Evolutionary conservation across 2,797 vertebrate genomes (phyloP).

Genomic region (Pseudotriccus pelzelni): DNA sequence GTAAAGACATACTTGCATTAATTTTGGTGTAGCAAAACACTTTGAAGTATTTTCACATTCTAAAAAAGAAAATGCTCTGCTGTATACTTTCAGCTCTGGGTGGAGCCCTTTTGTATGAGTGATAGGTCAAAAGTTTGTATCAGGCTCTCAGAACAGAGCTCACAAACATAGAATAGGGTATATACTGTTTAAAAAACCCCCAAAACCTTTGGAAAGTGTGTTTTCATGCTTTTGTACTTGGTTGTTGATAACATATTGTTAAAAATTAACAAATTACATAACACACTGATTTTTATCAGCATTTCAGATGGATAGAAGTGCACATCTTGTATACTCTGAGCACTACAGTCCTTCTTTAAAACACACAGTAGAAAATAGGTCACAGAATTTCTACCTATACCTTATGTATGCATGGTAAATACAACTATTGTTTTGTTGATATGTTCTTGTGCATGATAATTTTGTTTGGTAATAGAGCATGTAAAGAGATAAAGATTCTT

Average conservation of each 20-base stretch:
- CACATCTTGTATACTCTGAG: neutral
- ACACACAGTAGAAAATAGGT: neutral
- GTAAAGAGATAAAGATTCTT: neutral
- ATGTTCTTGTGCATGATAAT: neutral
- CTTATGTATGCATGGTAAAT: neutral
- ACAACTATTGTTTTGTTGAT: neutral
- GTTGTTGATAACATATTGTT: neutral
- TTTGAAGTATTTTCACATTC: neutral
- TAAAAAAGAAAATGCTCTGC: neutral
- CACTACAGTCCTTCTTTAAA: neutral
- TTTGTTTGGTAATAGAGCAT: neutral
- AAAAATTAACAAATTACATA: neutral
- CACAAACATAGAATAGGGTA: neutral
- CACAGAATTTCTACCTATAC: neutral
- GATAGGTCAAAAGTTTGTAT: neutral
- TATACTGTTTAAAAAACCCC: neutral
- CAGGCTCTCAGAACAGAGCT: neutral
- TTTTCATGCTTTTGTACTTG: neutral
- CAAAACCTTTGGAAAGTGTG: rapidly evolving
- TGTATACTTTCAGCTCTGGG: neutral
- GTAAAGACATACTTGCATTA: neutral
- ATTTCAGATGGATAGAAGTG: neutral
- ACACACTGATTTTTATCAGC: neutral
- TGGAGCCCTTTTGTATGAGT: neutral
- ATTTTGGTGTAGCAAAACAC: neutral